A percentile compares a stretch with the other conserved stretches of the same genome.
Evolutionary conservation across 2,888 invertebrate species (phyloP).

Genomic region (Ypsolopha sequella): DNA sequence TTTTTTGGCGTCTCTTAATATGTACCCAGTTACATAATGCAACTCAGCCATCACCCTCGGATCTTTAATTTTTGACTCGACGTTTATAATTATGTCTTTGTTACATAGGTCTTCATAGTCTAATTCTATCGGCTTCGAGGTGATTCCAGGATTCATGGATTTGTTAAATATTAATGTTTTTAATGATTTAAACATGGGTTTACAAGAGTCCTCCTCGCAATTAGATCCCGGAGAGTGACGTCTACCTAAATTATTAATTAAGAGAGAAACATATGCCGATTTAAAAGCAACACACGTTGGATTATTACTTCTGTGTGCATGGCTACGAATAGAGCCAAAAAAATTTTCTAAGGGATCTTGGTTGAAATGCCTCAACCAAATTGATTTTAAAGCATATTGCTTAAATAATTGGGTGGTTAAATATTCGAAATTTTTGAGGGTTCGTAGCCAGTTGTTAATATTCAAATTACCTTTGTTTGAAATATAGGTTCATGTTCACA

Average conservation of each 20-base stretch:
- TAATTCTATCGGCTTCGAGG: neutral
- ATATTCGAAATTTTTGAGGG: neutral
- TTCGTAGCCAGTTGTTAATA: neutral
- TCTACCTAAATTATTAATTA: constrained; percentile 6
- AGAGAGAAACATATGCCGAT: constrained; percentile 1
- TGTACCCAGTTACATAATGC: neutral
- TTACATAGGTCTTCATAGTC: neutral
- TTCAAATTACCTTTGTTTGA: too few species aligned
- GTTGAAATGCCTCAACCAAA: constrained; percentile 10
- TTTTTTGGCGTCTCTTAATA: neutral
- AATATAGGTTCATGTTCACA: too few species aligned
- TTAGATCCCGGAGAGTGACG: constrained; percentile 7
- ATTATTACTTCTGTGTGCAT: constrained; percentile 1
- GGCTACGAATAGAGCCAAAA: constrained; percentile 3
- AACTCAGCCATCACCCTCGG: neutral
- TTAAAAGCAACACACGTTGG: constrained; percentile 2
- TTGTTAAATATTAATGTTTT: neutral
- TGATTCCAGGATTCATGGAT: neutral
- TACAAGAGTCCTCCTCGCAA: constrained; percentile 5
- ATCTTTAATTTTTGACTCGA: neutral
- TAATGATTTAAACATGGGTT: neutral
- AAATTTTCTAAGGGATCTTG: constrained; percentile 9
- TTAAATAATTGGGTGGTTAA: neutral
- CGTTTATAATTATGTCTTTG: neutral
- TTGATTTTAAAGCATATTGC: neutral